phyloP scores from a whole-genome alignment of 2,888 invertebrate species.

The Trilocha varians region DNA sequence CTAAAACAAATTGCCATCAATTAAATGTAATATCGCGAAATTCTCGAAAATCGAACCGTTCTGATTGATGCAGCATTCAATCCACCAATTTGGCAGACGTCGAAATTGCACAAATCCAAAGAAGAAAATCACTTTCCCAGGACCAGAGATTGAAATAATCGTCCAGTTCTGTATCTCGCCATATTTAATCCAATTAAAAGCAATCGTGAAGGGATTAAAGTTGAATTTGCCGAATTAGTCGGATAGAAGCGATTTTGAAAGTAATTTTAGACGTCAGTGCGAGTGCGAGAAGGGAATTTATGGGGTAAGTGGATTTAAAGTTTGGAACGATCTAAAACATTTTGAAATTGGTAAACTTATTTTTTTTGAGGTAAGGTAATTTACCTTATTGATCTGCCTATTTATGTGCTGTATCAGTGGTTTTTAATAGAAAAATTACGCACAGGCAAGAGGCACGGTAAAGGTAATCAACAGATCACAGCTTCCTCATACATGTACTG shows the following conservation, averaged over 20 bases:
- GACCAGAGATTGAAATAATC: conserved; percentile 56
- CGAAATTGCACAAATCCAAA: conserved; percentile 60
- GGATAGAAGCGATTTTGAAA: conserved; percentile 46
- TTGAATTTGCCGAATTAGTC: conserved; percentile 35
- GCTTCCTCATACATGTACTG: too few relatives aligned
- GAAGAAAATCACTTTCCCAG: conserved; percentile 54
- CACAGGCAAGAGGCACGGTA: too few relatives aligned
- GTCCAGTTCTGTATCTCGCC: conserved; percentile 18
- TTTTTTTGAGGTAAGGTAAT: too few relatives aligned
- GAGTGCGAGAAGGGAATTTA: not conserved
- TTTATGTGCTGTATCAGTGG: too few relatives aligned
- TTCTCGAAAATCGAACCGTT: conserved; percentile 3
- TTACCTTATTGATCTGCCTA: too few relatives aligned
- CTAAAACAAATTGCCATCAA: not conserved
- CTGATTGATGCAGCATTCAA: conserved; percentile 51
- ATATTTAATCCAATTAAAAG: conserved; percentile 59
- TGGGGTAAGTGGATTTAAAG: conserved; percentile 1
- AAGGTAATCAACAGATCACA: too few relatives aligned
- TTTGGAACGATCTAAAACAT: not conserved
- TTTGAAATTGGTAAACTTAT: too few relatives aligned
- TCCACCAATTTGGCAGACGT: conserved; percentile 65
- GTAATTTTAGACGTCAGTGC: conserved; percentile 44
- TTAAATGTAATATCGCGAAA: not conserved
- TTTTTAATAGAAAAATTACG: too few relatives aligned
- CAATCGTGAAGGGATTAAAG: conserved; percentile 48